Evolutionary conservation across 1,140 invertebrate genomes (phyloP).

Genomic region (Phenacoccus solenopsis): DNA sequence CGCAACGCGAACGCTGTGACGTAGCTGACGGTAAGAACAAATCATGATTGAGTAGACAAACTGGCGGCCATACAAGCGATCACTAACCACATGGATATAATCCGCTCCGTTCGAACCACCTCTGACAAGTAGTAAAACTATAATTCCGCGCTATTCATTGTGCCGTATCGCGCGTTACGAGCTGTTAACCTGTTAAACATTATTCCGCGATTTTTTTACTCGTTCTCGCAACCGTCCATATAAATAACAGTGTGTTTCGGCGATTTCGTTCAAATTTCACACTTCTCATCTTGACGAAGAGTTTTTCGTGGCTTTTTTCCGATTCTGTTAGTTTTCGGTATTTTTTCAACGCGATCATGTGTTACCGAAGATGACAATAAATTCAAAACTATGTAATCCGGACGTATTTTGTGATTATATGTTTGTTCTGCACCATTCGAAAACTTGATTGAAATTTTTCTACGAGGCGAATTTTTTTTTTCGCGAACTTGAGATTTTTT

Average conservation of each 20-base stretch:
- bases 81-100: background rate
- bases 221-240: background rate
- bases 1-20: background rate
- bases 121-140: background rate
- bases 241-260: background rate
- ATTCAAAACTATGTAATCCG: conserved; percentile 10
- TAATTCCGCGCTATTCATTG: conserved; percentile 11
- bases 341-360: background rate
- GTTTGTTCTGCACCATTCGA: background rate
- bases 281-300: no score
- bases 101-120: background rate
- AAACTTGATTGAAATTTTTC: background rate
- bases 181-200: conserved; percentile 7
- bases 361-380: conserved; percentile 7
- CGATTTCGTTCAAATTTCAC: background rate
- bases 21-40: background rate
- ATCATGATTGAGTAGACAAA: background rate
- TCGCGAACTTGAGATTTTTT: background rate
- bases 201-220: background rate
- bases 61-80: background rate
- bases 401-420: conserved; percentile 3
- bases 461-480: background rate
- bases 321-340: background rate
- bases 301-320: no score
- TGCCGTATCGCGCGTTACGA: background rate